Conservation (phyloP, 2,888 invertebrate genomes). For the Synanthedon myopaeformis region DNA sequence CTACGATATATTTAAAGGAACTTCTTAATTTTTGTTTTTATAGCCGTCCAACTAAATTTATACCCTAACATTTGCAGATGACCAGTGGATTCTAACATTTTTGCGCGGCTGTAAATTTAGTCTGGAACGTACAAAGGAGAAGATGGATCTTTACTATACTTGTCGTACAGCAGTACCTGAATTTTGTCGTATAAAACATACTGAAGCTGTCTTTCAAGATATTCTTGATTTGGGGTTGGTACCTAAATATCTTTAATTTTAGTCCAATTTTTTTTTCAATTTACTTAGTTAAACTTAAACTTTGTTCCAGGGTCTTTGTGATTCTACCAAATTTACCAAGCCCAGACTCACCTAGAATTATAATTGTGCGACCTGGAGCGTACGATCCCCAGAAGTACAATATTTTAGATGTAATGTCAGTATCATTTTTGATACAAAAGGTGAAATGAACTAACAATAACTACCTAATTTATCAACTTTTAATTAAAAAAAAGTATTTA, state of each 20-base stretch:
- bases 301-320: conserved; percentile 20
- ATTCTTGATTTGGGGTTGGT: conserved; percentile 33
- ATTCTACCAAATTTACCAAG: conserved; percentile 33
- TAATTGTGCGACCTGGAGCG: conserved; percentile 60
- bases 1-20: too few species aligned
- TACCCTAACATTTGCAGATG: conserved; percentile 43
- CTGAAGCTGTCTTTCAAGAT: conserved; percentile 27
- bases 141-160: conserved; percentile 71
- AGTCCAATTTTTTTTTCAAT: too few species aligned
- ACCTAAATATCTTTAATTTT: neutral
- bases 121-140: conserved; percentile 72
- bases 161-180: conserved; percentile 65
- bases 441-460: conserved; percentile 12
- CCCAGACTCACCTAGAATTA: conserved; percentile 47
- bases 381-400: conserved; percentile 50
- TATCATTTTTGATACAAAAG: conserved; percentile 25
- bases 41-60: too few species aligned
- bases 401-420: conserved; percentile 32
- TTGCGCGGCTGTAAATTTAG: conserved; percentile 76
- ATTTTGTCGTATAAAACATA: conserved; percentile 31
- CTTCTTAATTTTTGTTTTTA: too few species aligned
- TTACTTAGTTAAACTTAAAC: neutral
- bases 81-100: conserved; percentile 73
- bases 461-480: too few species aligned
- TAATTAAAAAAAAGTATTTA: too few species aligned